These are phyloP conservation scores for Triops cancriformis DNA, from an alignment of 1,140 invertebrate species.

Conservation along the genomic window DNA sequence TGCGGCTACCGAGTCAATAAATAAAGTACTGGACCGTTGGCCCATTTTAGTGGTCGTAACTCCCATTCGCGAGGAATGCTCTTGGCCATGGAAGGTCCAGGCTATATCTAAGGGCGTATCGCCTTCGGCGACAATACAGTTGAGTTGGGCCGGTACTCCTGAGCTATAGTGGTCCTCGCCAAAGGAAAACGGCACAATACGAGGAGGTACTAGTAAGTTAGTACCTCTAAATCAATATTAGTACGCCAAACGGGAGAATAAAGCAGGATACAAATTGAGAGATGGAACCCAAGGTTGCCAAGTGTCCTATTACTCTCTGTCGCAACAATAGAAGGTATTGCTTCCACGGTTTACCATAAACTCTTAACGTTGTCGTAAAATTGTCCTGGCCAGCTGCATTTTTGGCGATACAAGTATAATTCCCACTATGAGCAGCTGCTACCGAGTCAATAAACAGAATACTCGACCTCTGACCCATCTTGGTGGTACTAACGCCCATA, in stretches of 20 bases:
- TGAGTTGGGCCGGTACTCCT: slow-evolving; percentile 50
- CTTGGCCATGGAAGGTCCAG: slow-evolving; percentile 62
- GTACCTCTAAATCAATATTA: slow-evolving; percentile 1
- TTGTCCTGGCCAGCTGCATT: slow-evolving; percentile 39
- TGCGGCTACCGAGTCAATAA: slow-evolving; percentile 63
- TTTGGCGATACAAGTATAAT: slow-evolving; percentile 37
- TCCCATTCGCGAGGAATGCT: slow-evolving; percentile 37
- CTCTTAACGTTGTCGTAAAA: slow-evolving; percentile 27
- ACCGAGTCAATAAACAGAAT: slow-evolving; percentile 65
- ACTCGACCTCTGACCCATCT: slow-evolving; percentile 51
- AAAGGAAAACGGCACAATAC: slow-evolving; percentile 54
- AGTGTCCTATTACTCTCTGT: background rate
- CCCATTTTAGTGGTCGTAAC: slow-evolving; percentile 48
- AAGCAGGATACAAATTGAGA: background rate
- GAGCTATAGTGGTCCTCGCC: slow-evolving; percentile 40
- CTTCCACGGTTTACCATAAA: slow-evolving; percentile 29
- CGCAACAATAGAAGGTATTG: background rate
- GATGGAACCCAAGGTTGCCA: background rate
- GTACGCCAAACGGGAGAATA: background rate
- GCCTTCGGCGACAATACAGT: slow-evolving; percentile 76
- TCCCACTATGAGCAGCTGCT: slow-evolving; percentile 47
- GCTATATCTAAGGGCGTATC: slow-evolving; percentile 67
- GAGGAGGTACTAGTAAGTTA: slow-evolving; percentile 50
- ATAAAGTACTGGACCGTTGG: slow-evolving; percentile 59
- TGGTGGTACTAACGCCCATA: slow-evolving; percentile 40